Percentiles rank a stretch among this genome's conserved stretches.
Evolutionary conservation across 2,797 vertebrate genomes (phyloP).

Genomic region (Naso thynnoides): DNA sequence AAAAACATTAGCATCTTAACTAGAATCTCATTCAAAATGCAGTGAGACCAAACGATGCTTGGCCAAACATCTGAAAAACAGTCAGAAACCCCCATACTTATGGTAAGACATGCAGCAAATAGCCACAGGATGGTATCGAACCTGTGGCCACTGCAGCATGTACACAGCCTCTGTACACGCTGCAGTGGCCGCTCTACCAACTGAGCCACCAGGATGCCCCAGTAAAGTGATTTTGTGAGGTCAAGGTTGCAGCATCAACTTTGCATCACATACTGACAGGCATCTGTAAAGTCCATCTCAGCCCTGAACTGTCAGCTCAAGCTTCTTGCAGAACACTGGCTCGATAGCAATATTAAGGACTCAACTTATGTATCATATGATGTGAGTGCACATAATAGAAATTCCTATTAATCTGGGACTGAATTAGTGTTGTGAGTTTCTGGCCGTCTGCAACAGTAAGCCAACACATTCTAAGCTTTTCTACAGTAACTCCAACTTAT

Average conservation of each 20-base stretch:
- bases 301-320: not conserved
- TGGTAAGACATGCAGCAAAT: too few species aligned
- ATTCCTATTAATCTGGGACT: not conserved
- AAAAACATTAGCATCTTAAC: not conserved
- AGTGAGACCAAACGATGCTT: not conserved
- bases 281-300: not conserved
- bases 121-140: too few species aligned
- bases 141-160: too few species aligned
- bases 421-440: conserved; percentile 3
- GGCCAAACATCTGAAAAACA: not conserved
- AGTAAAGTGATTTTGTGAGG: too few species aligned
- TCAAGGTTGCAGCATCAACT: not conserved
- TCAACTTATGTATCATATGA: conserved; percentile 4
- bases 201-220: too few species aligned
- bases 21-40: not conserved
- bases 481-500: conserved; percentile 5
- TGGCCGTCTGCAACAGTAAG: conserved; percentile 1
- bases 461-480: conserved; percentile 4
- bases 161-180: too few species aligned
- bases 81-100: not conserved
- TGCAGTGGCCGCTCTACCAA: too few species aligned
- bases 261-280: not conserved
- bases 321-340: not conserved
- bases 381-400: not conserved
- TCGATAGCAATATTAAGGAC: not conserved